A percentile compares a stretch with the other conserved stretches of the same genome.
Evolutionary conservation across 1,140 invertebrate genomes (phyloP).

Genomic region (Brachionus angularis): DNA sequence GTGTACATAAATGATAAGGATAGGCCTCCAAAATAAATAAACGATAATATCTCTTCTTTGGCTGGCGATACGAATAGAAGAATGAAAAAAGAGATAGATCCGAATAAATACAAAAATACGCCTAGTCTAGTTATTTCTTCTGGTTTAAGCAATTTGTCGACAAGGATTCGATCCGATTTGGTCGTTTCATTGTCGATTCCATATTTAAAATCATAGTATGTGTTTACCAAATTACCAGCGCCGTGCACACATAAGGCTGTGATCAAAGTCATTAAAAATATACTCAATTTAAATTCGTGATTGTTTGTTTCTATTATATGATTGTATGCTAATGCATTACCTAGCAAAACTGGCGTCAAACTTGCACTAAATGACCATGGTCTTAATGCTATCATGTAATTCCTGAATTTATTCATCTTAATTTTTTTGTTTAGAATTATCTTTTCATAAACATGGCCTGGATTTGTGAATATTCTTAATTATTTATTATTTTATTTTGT

Average conservation of each 20-base stretch:
- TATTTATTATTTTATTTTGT: too few relatives aligned
- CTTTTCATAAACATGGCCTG: too few relatives aligned
- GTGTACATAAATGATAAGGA: conserved; percentile 75
- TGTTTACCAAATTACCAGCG: conserved; percentile 93
- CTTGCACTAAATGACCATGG: conserved; percentile 89
- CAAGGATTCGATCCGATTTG: conserved; percentile 80
- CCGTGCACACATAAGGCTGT: conserved; percentile 85
- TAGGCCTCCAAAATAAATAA: conserved; percentile 88
- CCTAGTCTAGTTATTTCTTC: conserved; percentile 81
- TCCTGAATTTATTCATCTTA: not conserved
- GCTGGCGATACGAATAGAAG: conserved; percentile 75
- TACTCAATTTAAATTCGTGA: conserved; percentile 70
- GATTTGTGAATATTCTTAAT: too few relatives aligned
- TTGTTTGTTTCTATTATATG: conserved; percentile 50
- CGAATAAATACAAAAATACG: conserved; percentile 76
- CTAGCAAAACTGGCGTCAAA: conserved; percentile 78
- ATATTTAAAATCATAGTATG: conserved; percentile 62
- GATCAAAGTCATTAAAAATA: conserved; percentile 73
- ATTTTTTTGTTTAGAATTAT: too few relatives aligned
- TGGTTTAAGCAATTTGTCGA: conserved; percentile 78
- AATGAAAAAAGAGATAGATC: conserved; percentile 80
- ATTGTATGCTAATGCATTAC: conserved; percentile 78
- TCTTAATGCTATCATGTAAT: conserved; percentile 75
- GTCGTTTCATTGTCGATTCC: conserved; percentile 67
- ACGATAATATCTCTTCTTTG: conserved; percentile 83